A percentile compares a stretch with the other conserved stretches of the same genome.
Evolutionary conservation across 1,140 invertebrate species (phyloP).

Genomic region (Gryllus bimaculatus): DNA sequence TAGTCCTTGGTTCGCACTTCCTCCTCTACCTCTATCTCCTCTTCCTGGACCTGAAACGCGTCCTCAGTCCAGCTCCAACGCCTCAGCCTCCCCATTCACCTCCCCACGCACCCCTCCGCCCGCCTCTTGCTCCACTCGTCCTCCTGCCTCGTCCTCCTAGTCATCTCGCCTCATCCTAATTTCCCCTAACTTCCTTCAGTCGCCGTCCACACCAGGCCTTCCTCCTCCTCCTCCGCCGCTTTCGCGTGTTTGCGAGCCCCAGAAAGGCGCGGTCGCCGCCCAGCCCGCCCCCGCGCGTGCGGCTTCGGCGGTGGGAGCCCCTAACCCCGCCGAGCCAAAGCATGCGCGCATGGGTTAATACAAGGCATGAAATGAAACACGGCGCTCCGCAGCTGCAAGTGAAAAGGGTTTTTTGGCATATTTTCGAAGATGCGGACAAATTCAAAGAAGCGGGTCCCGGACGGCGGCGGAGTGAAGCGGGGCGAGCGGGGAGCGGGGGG

Average conservation of each 20-base stretch:
- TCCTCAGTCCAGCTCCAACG: too few relatives aligned
- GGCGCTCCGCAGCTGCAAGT: not conserved
- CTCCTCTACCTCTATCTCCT: too few relatives aligned
- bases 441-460: not conserved
- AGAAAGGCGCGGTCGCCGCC: too few relatives aligned
- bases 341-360: not conserved
- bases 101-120: not conserved
- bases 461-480: too few relatives aligned
- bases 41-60: too few relatives aligned
- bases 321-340: not conserved
- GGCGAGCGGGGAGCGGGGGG: not conserved
- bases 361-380: slow-evolving; percentile 4
- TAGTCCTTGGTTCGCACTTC: too few relatives aligned
- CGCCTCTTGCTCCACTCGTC: not conserved
- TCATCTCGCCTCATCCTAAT: not conserved
- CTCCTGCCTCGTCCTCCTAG: not conserved
- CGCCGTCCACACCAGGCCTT: too few relatives aligned
- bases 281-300: too few relatives aligned
- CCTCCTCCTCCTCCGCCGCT: too few relatives aligned
- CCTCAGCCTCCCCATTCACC: not conserved
- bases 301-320: too few relatives aligned
- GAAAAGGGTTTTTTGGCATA: not conserved
- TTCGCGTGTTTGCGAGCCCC: too few relatives aligned
- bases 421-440: not conserved
- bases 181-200: too few relatives aligned